Conservation (phyloP, 2,113 vertebrate species). For the Dolichallabes microphthalmus region DNA sequence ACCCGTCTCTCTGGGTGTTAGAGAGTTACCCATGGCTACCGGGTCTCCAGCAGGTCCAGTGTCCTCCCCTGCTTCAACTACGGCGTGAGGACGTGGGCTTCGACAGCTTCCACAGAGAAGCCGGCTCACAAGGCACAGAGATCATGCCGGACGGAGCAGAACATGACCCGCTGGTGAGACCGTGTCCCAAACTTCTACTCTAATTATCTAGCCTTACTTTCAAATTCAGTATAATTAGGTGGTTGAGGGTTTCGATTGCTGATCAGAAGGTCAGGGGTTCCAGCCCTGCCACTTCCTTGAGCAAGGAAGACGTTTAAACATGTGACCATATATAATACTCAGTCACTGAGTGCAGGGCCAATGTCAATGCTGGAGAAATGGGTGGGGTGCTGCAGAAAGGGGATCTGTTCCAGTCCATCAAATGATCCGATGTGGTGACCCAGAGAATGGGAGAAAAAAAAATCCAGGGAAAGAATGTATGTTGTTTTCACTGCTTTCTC, state of each 20-base stretch:
- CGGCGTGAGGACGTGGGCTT: constrained; percentile 84
- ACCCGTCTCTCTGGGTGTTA: constrained; percentile 87
- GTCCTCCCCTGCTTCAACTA: constrained; percentile 83
- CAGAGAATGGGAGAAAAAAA: no score
- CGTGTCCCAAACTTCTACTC: background rate
- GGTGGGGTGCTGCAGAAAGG: no score
- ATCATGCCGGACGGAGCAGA: constrained; percentile 73
- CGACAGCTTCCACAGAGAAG: constrained; percentile 72
- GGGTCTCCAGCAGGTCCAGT: constrained; percentile 78
- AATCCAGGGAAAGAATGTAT: background rate
- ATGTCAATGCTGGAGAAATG: no score
- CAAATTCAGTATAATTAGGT: background rate
- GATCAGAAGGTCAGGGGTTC: no score
- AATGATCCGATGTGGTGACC: no score
- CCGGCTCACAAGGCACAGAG: constrained; percentile 73
- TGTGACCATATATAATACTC: background rate
- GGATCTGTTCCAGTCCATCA: no score
- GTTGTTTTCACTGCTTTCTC: background rate
- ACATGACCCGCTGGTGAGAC: constrained; percentile 82
- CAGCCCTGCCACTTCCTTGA: no score
- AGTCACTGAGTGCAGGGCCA: no score
- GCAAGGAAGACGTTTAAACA: no score
- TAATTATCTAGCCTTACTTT: background rate
- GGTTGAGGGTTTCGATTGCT: background rate
- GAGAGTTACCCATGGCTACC: constrained; percentile 83